Conservation (phyloP, 2,113 vertebrate genomes). For the Terrapene triunguis region DNA sequence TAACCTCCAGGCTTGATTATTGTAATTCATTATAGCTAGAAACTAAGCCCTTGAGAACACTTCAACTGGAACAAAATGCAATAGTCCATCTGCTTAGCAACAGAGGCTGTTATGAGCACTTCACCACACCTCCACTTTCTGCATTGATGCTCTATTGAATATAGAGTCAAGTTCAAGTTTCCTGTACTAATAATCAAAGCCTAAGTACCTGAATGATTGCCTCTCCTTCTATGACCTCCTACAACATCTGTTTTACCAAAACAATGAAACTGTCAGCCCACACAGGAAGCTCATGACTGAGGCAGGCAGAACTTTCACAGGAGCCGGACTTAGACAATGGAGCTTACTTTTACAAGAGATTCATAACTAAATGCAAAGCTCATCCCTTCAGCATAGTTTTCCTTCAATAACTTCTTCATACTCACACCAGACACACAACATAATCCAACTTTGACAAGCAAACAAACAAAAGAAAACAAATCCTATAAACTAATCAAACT, state of each 20-base stretch:
- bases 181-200: neutral
- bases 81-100: slow-evolving; percentile 75
- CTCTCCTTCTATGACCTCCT: neutral
- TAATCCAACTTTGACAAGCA: neutral
- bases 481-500: neutral
- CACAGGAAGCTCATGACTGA: neutral
- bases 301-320: neutral
- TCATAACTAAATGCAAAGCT: neutral
- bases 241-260: neutral
- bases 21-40: slow-evolving; percentile 69
- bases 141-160: neutral
- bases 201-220: neutral
- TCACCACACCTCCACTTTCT: neutral
- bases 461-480: neutral
- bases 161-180: neutral
- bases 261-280: neutral
- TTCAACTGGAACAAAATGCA: slow-evolving; percentile 60
- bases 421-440: neutral
- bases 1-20: slow-evolving; percentile 63
- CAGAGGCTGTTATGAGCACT: slow-evolving; percentile 65
- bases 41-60: slow-evolving; percentile 59
- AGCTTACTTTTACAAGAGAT: neutral
- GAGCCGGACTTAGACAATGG: neutral
- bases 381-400: neutral
- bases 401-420: neutral